Percentiles rank a stretch among this genome's conserved stretches.
phyloP scores from a whole-genome alignment of 1,140 invertebrate genomes.

The Tetragnatha versicolor region DNA sequence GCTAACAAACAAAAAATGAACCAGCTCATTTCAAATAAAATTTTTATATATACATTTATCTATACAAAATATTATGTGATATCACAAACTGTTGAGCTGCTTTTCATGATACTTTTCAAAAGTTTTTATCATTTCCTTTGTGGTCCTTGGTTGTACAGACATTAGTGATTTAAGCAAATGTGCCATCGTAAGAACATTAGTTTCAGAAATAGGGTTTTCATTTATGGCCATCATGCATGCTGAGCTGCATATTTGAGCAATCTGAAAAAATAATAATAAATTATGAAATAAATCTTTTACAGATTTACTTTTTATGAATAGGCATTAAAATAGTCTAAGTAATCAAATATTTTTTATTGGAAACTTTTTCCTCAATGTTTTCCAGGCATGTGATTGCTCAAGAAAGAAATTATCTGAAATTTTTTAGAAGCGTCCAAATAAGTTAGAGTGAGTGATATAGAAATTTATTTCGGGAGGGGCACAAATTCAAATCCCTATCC shows the following conservation, averaged over 20 bases:
- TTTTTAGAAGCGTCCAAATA: background rate
- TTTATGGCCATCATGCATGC: background rate
- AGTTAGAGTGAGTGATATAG: background rate
- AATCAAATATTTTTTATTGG: background rate
- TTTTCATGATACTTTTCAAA: slow-evolving; percentile 12
- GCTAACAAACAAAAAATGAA: no score
- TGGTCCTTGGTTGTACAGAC: background rate
- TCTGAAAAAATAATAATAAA: slow-evolving; percentile 1
- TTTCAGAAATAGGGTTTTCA: background rate
- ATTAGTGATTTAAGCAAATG: slow-evolving; percentile 1
- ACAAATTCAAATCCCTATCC: no score
- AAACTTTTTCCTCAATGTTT: background rate
- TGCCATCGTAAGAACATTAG: background rate
- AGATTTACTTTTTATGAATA: background rate
- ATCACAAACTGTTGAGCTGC: no score
- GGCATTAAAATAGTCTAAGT: background rate
- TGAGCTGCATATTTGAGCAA: slow-evolving; percentile 1
- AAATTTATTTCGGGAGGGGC: no score
- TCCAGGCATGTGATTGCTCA: background rate
- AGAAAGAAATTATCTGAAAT: background rate
- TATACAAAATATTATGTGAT: no score
- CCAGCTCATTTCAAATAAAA: no score
- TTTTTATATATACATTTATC: no score
- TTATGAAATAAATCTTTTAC: background rate
- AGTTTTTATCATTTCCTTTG: slow-evolving; percentile 8